Conservation (phyloP, 2,113 vertebrate genomes). For the Peromyscus leucopus region DNA sequence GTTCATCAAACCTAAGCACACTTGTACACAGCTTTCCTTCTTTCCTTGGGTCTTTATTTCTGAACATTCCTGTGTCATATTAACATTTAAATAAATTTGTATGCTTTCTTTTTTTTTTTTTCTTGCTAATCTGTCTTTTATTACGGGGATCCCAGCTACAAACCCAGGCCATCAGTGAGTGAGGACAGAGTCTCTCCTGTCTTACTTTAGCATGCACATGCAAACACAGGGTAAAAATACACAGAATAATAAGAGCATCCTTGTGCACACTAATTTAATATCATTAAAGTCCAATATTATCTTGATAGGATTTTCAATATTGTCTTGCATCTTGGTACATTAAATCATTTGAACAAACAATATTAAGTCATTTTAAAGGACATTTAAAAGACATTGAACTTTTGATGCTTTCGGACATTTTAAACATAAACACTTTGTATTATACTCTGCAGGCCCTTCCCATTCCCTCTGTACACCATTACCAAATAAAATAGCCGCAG, state of each 20-base stretch:
- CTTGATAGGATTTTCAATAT: background rate
- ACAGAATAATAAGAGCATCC: background rate
- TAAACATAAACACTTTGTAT: background rate
- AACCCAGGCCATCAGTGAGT: background rate
- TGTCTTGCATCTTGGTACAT: background rate
- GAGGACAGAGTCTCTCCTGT: background rate
- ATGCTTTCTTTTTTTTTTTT: background rate
- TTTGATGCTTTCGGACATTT: background rate
- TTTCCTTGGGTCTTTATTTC: background rate
- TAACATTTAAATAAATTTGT: background rate
- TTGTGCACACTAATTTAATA: background rate
- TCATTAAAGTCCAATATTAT: background rate
- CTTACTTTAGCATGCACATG: background rate
- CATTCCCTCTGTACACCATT: background rate
- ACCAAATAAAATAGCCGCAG: background rate
- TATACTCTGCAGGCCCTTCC: background rate
- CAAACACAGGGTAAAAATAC: background rate
- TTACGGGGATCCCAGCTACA: background rate
- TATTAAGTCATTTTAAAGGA: background rate
- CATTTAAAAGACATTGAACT: slow-evolving; percentile 38
- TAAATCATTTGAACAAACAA: background rate
- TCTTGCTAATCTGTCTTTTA: background rate
- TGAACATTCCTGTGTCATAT: background rate
- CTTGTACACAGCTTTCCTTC: background rate
- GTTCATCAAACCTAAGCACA: background rate